These are phyloP conservation scores for Hypotaenidia philippensis DNA, from an alignment of 2,797 vertebrate genomes.

Conservation along the genomic window DNA sequence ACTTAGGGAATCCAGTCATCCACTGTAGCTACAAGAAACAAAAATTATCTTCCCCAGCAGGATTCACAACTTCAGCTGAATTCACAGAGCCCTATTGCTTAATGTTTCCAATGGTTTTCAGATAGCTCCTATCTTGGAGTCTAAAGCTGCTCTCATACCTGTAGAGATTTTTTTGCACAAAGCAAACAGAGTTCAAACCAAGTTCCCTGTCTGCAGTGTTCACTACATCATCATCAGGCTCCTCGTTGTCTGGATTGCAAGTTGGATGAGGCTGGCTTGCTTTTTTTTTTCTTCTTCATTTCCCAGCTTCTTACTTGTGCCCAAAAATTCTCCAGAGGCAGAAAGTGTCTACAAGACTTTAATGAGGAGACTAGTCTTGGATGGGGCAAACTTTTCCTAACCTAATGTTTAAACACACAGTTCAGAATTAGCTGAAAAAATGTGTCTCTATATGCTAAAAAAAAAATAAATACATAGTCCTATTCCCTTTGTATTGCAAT, in stretches of 20 bases:
- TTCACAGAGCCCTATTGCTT: not conserved
- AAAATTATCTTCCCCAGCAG: not conserved
- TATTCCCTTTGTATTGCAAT: not conserved
- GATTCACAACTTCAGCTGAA: not conserved
- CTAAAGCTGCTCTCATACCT: slow-evolving; percentile 14
- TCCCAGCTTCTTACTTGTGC: not conserved
- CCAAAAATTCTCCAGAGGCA: slow-evolving; percentile 9
- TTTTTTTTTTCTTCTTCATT: not conserved
- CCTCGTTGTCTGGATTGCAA: slow-evolving; percentile 20
- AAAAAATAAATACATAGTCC: not conserved
- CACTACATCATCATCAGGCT: slow-evolving; percentile 36
- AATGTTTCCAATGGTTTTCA: slow-evolving; percentile 13
- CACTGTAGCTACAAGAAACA: not conserved
- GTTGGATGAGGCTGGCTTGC: not conserved
- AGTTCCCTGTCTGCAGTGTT: slow-evolving; percentile 21
- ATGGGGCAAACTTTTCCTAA: not conserved
- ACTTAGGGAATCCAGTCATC: not conserved
- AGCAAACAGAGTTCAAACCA: slow-evolving; percentile 36
- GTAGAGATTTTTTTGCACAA: not conserved
- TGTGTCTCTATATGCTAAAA: not conserved
- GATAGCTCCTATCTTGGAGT: not conserved
- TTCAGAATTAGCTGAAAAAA: not conserved
- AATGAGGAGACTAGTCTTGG: not conserved
- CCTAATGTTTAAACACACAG: not conserved
- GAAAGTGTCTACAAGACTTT: not conserved